Evolutionary conservation across 2,888 invertebrate species (phyloP), one percentile per base, ranked within the genome.

Genomic region (Drosophila austrosaltans): DNA sequence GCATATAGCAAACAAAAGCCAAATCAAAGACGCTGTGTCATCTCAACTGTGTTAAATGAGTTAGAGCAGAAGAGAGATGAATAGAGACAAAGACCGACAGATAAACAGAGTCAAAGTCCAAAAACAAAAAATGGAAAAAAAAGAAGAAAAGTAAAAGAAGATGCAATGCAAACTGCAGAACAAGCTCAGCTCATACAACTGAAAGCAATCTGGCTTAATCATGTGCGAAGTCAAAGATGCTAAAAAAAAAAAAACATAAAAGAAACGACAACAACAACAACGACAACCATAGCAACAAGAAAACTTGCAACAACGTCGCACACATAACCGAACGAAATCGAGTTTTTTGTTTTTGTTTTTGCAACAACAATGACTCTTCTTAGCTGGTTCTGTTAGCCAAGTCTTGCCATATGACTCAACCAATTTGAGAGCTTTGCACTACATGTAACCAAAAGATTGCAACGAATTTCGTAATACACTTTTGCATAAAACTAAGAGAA

Each of bases 171-270:
- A 63, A 63, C 61, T 63, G 60, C 69, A 66, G 54, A 39, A 63
- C 59, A 68, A 75, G 65, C 75, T 36, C 10, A 8, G 36, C 10
- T 36, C 10, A 16, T 16, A 36, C 36, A 36, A 36, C 36, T 88
- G 81, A 81, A 83, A 85, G 85, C 89, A 89, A 86, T 86, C 85
- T 78, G 81, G 81, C 87, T 86, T 86, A 86, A 86, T 86, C 89
- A 86, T 86, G 89, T 86, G 85, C 89, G 89, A 89, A 89, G 80
- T 78, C 75, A 75, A 69, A 76, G 77, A 69, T 69, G 60, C 77
- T 69, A 64, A 62, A 69, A 59, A 63, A 67, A 61, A 69, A 61
- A 59, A 69, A 74, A 67, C 77, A 70, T 28, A 78, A 76, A 61
- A 66, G 70, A 75, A 70, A n/a, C 64, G 10, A 60, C 65, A 64